Evolutionary conservation across 2,113 vertebrate species (phyloP).

Genomic region (Leiothrix lutea): DNA sequence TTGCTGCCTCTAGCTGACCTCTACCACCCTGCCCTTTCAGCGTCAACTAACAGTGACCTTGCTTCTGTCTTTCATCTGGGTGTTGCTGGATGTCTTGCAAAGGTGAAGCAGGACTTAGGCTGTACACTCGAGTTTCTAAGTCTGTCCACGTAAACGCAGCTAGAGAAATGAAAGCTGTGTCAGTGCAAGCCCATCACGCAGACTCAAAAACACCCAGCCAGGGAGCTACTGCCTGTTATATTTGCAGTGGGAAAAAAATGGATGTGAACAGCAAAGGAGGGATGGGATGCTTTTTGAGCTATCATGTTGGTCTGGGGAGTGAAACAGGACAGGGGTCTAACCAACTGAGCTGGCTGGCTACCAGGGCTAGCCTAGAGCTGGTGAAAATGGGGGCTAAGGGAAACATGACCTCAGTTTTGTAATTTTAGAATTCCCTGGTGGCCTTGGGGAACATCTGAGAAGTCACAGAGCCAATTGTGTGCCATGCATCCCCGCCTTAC

Average conservation of each 20-base stretch:
- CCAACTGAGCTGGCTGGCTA: neutral
- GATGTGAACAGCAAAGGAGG: neutral
- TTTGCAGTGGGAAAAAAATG: neutral
- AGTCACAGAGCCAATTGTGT: neutral
- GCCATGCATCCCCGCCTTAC: accelerated
- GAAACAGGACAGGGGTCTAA: neutral
- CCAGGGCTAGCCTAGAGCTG: neutral
- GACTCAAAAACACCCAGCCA: neutral
- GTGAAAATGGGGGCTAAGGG: neutral
- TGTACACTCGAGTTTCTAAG: neutral
- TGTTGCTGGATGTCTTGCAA: neutral
- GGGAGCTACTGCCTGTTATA: neutral
- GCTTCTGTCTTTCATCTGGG: neutral
- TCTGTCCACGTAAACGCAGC: neutral
- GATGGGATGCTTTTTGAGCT: neutral
- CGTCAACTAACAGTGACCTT: neutral
- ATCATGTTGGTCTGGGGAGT: neutral
- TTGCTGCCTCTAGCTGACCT: neutral
- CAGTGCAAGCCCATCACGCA: neutral
- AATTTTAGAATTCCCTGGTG: neutral
- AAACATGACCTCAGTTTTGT: neutral
- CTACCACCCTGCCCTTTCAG: neutral
- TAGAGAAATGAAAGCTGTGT: neutral
- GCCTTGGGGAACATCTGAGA: neutral
- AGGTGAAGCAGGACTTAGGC: neutral